Evolutionary conservation across 2,888 invertebrate genomes (phyloP).

Genomic region (Spodoptera littoralis): DNA sequence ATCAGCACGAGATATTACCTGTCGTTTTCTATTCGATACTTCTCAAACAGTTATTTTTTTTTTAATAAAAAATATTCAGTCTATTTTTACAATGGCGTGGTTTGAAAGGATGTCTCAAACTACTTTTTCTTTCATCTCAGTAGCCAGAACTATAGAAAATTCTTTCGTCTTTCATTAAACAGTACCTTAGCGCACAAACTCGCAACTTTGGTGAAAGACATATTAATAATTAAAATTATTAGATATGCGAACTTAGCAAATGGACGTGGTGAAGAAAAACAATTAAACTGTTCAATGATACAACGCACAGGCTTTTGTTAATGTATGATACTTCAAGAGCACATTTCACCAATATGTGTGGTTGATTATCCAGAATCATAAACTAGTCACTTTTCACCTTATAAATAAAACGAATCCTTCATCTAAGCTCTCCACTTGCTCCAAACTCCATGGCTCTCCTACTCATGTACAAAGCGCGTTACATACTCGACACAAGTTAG

Average conservation of each 20-base stretch:
- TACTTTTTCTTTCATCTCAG: too few relatives aligned
- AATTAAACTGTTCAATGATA: constrained; percentile 85
- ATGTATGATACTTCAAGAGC: constrained; percentile 59
- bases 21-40: too few relatives aligned
- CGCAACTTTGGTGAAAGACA: constrained; percentile 26
- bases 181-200: neutral
- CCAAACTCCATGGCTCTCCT: constrained; percentile 2
- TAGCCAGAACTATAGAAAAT: too few relatives aligned
- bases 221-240: constrained; percentile 69
- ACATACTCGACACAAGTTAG: neutral
- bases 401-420: neutral
- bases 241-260: constrained; percentile 71
- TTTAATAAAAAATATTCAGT: too few relatives aligned
- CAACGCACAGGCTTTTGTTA: constrained; percentile 78
- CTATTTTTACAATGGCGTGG: too few relatives aligned
- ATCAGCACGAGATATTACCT: too few relatives aligned
- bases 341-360: constrained; percentile 32
- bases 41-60: too few relatives aligned
- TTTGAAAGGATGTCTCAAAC: too few relatives aligned
- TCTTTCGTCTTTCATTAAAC: constrained; percentile 2
- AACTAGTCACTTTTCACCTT: constrained; percentile 9
- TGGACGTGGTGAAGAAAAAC: constrained; percentile 78
- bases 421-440: constrained; percentile 1
- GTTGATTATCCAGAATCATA: neutral
- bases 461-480: neutral